Conservation (phyloP, 1,140 invertebrate genomes). For the Brachionus asplanchnoidis region DNA sequence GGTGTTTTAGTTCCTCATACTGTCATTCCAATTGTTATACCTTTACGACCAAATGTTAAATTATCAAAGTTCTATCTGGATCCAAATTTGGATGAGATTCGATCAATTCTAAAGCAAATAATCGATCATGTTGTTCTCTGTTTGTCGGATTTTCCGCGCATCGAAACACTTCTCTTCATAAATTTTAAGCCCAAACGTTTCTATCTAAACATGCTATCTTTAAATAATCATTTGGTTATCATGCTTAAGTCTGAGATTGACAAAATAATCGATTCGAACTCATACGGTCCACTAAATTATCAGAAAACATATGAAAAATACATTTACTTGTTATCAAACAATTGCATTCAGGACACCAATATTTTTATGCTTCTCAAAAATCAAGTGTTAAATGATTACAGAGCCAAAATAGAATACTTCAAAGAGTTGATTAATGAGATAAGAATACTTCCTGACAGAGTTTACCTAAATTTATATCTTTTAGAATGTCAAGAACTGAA, state of each 20-base stretch:
- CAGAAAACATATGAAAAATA: not conserved
- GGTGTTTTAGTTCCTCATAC: not conserved
- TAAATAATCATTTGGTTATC: not conserved
- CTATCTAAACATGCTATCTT: not conserved
- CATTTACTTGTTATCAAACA: constrained; percentile 63
- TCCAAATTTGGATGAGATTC: not conserved
- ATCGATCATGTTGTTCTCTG: not conserved
- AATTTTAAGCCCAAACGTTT: not conserved
- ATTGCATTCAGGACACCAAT: constrained; percentile 64
- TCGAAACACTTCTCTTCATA: not conserved
- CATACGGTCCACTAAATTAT: not conserved
- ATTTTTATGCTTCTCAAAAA: constrained; percentile 44
- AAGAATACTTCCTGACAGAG: constrained; percentile 70
- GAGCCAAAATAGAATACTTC: constrained; percentile 65
- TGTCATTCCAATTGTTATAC: not conserved
- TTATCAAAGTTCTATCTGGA: not conserved
- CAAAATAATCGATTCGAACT: not conserved
- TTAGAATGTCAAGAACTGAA: constrained; percentile 59
- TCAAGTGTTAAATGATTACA: constrained; percentile 40
- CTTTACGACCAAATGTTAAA: not conserved
- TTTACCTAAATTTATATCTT: constrained; percentile 67
- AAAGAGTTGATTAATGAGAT: constrained; percentile 69
- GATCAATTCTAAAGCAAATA: not conserved
- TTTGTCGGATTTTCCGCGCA: not conserved
- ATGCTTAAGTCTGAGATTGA: not conserved